phyloP scores from a whole-genome alignment of 2,888 invertebrate species.

The Barypeithes pellucidus region DNA sequence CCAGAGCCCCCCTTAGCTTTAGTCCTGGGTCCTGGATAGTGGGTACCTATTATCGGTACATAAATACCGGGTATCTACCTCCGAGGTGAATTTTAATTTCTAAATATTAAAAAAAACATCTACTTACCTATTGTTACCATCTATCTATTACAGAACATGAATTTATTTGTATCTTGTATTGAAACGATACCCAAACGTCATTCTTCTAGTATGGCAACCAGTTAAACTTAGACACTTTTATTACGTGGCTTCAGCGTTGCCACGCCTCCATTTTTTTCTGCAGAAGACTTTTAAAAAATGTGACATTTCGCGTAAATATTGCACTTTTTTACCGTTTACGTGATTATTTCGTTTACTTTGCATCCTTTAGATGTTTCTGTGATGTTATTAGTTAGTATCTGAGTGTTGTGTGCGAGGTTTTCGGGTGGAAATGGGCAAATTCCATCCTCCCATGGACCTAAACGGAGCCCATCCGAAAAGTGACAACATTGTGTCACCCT shows the following conservation, averaged over 20 bases:
- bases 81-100: too few relatives aligned
- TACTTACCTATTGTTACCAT: too few relatives aligned
- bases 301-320: background rate
- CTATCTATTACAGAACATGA: too few relatives aligned
- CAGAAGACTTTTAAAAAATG: constrained; percentile 25
- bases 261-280: constrained; percentile 40
- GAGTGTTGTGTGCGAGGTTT: background rate
- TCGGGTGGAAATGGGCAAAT: background rate
- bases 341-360: constrained; percentile 3
- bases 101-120: too few relatives aligned
- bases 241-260: constrained; percentile 61
- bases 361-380: background rate
- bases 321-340: background rate
- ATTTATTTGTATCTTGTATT: too few relatives aligned
- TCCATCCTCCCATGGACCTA: constrained; percentile 52
- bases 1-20: too few relatives aligned
- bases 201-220: constrained; percentile 63
- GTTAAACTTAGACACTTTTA: constrained; percentile 59
- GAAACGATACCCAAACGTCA: too few relatives aligned
- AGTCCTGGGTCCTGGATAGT: too few relatives aligned
- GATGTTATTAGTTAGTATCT: background rate
- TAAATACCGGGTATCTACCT: too few relatives aligned
- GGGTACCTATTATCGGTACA: too few relatives aligned
- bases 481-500: constrained; percentile 55
- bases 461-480: constrained; percentile 50